Evolutionary conservation across 1,140 invertebrate species (phyloP).

Genomic region (Asbolus verrucosus): DNA sequence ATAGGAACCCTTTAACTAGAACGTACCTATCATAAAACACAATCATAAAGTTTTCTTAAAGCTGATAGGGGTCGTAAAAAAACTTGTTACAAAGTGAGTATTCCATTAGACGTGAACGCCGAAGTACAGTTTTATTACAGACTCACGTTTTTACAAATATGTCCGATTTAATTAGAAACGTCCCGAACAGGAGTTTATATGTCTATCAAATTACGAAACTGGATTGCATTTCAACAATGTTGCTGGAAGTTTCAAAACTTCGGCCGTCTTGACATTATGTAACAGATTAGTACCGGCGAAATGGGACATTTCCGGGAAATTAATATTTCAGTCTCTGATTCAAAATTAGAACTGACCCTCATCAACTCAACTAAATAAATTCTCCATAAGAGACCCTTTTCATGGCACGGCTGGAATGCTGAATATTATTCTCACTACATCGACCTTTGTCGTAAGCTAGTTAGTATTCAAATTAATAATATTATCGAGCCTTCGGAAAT

Average conservation of each 20-base stretch:
- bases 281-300: conserved; percentile 12
- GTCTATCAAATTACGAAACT: conserved; percentile 28
- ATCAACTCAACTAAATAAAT: conserved; percentile 5
- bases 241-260: background rate
- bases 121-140: conserved; percentile 26
- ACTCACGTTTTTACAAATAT: conserved; percentile 35
- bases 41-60: conserved; percentile 22
- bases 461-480: too few species aligned
- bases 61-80: conserved; percentile 32
- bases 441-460: too few species aligned
- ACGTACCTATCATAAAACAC: conserved; percentile 29
- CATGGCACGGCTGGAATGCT: background rate
- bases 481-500: too few species aligned
- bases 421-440: background rate
- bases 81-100: conserved; percentile 32
- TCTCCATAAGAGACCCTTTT: conserved; percentile 8
- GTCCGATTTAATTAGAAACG: conserved; percentile 34
- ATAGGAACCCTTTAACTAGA: conserved; percentile 3
- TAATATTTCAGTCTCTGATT: conserved; percentile 21
- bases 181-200: conserved; percentile 12
- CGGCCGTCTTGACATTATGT: conserved; percentile 11
- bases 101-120: conserved; percentile 26
- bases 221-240: conserved; percentile 3
- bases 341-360: conserved; percentile 18
- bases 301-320: conserved; percentile 37